Conservation (phyloP, 1,140 invertebrate genomes). For the Drosophila chauvacae region DNA sequence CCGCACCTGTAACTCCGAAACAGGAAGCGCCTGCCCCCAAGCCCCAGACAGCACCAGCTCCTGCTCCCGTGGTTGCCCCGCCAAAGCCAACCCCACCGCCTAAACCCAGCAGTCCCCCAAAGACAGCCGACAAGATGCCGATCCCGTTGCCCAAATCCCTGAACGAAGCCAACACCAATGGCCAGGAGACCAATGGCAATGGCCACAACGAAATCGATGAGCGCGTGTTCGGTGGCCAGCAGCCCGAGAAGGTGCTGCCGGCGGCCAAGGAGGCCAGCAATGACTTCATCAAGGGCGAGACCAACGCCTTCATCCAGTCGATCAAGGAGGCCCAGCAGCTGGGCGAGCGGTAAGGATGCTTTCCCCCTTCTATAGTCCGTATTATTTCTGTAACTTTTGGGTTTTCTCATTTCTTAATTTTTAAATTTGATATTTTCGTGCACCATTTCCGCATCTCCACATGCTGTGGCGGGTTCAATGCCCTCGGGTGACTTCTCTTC, state of each 20-base stretch:
- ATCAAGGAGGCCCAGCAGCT: slow-evolving; percentile 72
- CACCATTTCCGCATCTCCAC: slow-evolving; percentile 59
- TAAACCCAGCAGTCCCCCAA: slow-evolving; percentile 49
- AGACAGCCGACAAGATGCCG: slow-evolving; percentile 67
- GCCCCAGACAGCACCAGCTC: slow-evolving; percentile 14
- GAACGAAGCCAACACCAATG: slow-evolving; percentile 62
- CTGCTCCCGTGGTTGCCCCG: slow-evolving; percentile 39
- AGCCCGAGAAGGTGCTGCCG: slow-evolving; percentile 44
- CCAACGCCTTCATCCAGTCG: slow-evolving; percentile 68
- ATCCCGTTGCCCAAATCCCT: slow-evolving; percentile 70
- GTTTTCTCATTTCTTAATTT: slow-evolving; percentile 25
- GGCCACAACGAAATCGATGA: slow-evolving; percentile 35
- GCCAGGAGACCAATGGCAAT: slow-evolving; percentile 52
- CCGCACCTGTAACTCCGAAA: slow-evolving; percentile 29
- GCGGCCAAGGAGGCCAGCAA: slow-evolving; percentile 75
- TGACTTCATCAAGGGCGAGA: slow-evolving; percentile 73
- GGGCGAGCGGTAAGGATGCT: slow-evolving; percentile 63
- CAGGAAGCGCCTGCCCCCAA: slow-evolving; percentile 36
- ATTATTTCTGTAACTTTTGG: slow-evolving; percentile 38
- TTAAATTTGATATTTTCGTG: slow-evolving; percentile 47
- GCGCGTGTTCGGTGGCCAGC: slow-evolving; percentile 50
- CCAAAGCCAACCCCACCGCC: slow-evolving; percentile 31
- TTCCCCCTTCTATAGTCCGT: not conserved
- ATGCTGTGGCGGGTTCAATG: slow-evolving; percentile 56
- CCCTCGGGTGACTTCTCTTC: slow-evolving; percentile 66